A percentile compares a stretch with the other conserved stretches of the same genome.
These are phyloP conservation scores for Ophion obscuratus DNA, from an alignment of 2,888 invertebrate species.

Conservation along the genomic window DNA sequence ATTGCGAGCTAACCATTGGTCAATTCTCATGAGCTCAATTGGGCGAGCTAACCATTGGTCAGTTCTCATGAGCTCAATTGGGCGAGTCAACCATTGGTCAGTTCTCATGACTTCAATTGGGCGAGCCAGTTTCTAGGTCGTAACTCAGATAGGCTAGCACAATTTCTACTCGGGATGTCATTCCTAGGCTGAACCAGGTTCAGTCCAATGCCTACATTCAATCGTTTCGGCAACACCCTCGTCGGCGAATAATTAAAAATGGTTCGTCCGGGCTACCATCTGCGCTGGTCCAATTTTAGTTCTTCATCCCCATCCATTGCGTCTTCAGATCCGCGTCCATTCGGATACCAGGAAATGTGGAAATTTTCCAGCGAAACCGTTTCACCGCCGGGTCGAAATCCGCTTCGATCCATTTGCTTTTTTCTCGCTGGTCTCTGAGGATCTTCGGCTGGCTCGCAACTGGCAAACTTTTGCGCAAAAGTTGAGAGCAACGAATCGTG, in stretches of 20 bases:
- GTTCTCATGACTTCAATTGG: no score
- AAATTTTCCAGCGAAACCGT: neutral
- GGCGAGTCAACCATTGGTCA: no score
- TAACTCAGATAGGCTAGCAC: no score
- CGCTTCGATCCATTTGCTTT: slow-evolving; percentile 36
- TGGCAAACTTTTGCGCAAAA: slow-evolving; percentile 33
- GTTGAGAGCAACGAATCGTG: slow-evolving; percentile 25
- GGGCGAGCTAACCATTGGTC: no score
- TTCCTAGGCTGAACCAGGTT: no score
- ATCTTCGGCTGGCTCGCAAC: neutral
- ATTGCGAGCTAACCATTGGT: no score
- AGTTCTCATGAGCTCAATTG: no score
- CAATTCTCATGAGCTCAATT: no score
- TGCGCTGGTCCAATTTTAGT: neutral
- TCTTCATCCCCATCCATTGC: neutral
- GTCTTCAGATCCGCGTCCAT: neutral
- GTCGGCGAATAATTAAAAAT: slow-evolving; percentile 20
- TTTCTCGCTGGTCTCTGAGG: slow-evolving; percentile 16
- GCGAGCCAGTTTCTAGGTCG: no score
- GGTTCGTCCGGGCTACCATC: neutral
- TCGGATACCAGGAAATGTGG: neutral
- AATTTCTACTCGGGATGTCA: no score
- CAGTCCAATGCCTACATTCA: no score
- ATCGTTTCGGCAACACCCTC: no score
- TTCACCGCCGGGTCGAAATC: neutral